Percentiles rank a stretch among this genome's conserved stretches.
Conservation (phyloP, 2,888 invertebrate species). For the Torymus aiolomorphi region DNA sequence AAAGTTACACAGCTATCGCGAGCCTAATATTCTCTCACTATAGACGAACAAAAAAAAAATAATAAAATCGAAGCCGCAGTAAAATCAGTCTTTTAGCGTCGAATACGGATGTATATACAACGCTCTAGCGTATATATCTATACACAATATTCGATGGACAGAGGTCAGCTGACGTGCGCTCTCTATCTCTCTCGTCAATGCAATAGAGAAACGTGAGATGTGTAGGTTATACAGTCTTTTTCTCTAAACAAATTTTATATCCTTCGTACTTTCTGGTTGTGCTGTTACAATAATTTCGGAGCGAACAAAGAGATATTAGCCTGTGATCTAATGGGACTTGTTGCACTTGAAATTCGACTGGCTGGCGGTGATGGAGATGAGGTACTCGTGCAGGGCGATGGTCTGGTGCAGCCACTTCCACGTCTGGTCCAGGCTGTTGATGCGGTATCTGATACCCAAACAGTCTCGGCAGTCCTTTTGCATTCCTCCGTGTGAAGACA, state of each 20-base stretch:
- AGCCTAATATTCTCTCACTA: conserved; percentile 30
- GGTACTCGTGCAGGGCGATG: conserved; percentile 90
- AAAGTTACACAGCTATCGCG: neutral
- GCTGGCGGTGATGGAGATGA: conserved; percentile 87
- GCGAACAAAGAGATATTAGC: neutral
- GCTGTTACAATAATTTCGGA: no score
- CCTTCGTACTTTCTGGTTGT: no score
- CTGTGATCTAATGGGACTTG: conserved; percentile 22
- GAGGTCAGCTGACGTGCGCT: no score
- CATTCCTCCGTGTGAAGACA: conserved; percentile 76
- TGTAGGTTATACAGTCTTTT: no score
- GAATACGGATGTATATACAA: neutral
- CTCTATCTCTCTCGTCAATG: no score
- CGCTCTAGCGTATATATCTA: no score
- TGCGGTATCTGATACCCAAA: conserved; percentile 92
- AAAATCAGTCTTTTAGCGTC: conserved; percentile 48
- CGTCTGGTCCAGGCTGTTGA: conserved; percentile 92
- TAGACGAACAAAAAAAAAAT: neutral
- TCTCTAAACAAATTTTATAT: no score
- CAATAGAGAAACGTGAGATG: no score
- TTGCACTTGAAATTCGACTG: conserved; percentile 79
- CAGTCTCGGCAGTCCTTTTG: conserved; percentile 86
- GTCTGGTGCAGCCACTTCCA: conserved; percentile 97
- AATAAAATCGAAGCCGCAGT: no score
- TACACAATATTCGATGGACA: no score